Conservation (phyloP, 2,888 invertebrate species). For the Uloborus plumipes region DNA sequence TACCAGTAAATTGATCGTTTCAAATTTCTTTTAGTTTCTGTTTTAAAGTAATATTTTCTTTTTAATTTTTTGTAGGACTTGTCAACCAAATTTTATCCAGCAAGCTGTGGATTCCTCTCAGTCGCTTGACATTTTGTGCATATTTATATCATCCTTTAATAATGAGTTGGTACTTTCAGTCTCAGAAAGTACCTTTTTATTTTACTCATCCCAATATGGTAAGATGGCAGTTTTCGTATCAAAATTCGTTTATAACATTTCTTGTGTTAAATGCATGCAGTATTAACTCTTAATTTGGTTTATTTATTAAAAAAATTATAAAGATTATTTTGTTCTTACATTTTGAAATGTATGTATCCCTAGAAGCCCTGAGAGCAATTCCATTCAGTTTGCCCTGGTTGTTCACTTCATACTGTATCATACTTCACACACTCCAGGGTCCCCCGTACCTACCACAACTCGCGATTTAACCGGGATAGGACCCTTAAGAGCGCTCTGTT, state of each 20-base stretch:
- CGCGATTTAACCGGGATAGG: no score
- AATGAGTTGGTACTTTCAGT: slow-evolving; percentile 54
- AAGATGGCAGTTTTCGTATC: background rate
- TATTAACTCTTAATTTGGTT: no score
- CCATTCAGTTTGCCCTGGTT: no score
- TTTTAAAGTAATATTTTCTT: background rate
- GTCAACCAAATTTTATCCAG: slow-evolving; percentile 31
- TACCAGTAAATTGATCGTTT: background rate
- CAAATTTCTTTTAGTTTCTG: background rate
- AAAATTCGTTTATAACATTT: no score
- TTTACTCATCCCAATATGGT: slow-evolving; percentile 49
- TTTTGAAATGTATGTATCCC: background rate
- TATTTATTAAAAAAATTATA: no score
- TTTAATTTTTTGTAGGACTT: slow-evolving; percentile 11
- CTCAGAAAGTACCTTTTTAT: slow-evolving; percentile 19
- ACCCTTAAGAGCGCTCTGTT: no score
- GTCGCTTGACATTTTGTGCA: slow-evolving; percentile 51
- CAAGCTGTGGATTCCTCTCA: slow-evolving; percentile 44
- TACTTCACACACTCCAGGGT: no score
- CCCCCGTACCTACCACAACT: no score
- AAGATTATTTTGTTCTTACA: no score
- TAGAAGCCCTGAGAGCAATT: no score
- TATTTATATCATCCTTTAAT: slow-evolving; percentile 51
- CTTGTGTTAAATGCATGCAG: no score
- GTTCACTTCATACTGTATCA: no score